A percentile compares a stretch with the other conserved stretches of the same genome.
Evolutionary conservation across 2,888 invertebrate species (phyloP).

Genomic region (Ichneumoninae sp.): DNA sequence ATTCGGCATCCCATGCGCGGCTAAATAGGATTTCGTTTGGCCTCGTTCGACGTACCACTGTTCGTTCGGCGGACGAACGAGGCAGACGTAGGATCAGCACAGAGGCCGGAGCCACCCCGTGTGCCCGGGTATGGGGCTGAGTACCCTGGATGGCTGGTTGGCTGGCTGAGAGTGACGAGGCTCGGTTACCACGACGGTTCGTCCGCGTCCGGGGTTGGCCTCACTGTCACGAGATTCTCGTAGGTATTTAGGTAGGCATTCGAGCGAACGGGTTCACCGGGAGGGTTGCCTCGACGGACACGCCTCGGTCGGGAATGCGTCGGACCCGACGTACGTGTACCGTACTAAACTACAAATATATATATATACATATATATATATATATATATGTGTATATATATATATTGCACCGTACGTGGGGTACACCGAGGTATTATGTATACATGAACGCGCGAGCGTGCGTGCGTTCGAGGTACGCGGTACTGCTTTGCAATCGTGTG

Average conservation of each 20-base stretch:
- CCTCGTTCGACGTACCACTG: slow-evolving; percentile 6
- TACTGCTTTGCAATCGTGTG: slow-evolving; percentile 32
- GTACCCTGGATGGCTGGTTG: slow-evolving; percentile 49
- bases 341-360: slow-evolving; percentile 10
- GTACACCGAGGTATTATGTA: slow-evolving; percentile 13
- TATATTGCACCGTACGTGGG: background rate
- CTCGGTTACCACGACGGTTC: slow-evolving; percentile 45
- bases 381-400: background rate
- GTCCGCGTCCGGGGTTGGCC: slow-evolving; percentile 43
- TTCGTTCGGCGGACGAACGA: slow-evolving; percentile 3
- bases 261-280: slow-evolving; percentile 50
- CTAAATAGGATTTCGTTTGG: slow-evolving; percentile 42
- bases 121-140: slow-evolving; percentile 33
- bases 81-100: slow-evolving; percentile 10
- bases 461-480: slow-evolving; percentile 37
- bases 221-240: slow-evolving; percentile 55
- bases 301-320: slow-evolving; percentile 44
- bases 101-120: slow-evolving; percentile 16
- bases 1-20: slow-evolving; percentile 22
- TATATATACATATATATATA: slow-evolving; percentile 13
- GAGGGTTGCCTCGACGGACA: slow-evolving; percentile 44
- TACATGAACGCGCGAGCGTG: slow-evolving; percentile 16
- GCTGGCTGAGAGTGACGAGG: slow-evolving; percentile 50
- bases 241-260: slow-evolving; percentile 61
- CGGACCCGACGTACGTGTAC: slow-evolving; percentile 27